Conservation (phyloP, 2,888 invertebrate genomes). For the Eumacrocentrus americanus region DNA sequence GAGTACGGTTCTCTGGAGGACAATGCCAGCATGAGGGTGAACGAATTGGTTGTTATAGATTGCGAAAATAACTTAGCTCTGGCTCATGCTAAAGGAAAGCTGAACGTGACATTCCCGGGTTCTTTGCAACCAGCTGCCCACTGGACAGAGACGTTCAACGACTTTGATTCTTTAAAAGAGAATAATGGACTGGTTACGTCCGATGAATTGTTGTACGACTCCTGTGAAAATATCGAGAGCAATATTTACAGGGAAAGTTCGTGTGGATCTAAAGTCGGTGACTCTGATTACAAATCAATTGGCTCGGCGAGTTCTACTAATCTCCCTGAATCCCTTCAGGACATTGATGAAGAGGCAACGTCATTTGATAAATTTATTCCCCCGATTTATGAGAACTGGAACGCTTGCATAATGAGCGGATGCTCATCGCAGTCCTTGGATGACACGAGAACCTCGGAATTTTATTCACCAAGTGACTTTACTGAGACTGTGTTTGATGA, state of each 20-base stretch:
- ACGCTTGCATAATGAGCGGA: slow-evolving; percentile 8
- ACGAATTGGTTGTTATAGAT: slow-evolving; percentile 9
- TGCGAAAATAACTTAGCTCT: slow-evolving; percentile 23
- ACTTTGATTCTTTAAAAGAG: slow-evolving; percentile 13
- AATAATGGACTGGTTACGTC: neutral
- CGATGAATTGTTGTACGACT: slow-evolving; percentile 17
- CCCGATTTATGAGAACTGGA: slow-evolving; percentile 27
- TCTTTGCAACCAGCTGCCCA: slow-evolving; percentile 8
- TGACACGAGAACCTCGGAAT: slow-evolving; percentile 20
- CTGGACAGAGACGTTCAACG: slow-evolving; percentile 26
- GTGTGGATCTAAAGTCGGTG: neutral
- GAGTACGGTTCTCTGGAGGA: neutral
- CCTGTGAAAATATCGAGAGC: slow-evolving; percentile 24
- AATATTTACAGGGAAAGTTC: slow-evolving; percentile 1
- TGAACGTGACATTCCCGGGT: slow-evolving; percentile 9
- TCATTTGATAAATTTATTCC: slow-evolving; percentile 15
- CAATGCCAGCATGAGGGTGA: neutral
- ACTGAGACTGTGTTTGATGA: slow-evolving; percentile 8
- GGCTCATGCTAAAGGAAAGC: neutral
- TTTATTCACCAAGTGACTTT: slow-evolving; percentile 19
- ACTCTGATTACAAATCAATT: slow-evolving; percentile 23
- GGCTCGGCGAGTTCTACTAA: slow-evolving; percentile 15
- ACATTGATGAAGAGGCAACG: slow-evolving; percentile 11
- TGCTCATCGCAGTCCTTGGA: slow-evolving; percentile 19
- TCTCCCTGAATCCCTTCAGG: slow-evolving; percentile 3